Evolutionary conservation across 2,113 vertebrate species (phyloP).

Genomic region (Boulengerochromis microlepis): DNA sequence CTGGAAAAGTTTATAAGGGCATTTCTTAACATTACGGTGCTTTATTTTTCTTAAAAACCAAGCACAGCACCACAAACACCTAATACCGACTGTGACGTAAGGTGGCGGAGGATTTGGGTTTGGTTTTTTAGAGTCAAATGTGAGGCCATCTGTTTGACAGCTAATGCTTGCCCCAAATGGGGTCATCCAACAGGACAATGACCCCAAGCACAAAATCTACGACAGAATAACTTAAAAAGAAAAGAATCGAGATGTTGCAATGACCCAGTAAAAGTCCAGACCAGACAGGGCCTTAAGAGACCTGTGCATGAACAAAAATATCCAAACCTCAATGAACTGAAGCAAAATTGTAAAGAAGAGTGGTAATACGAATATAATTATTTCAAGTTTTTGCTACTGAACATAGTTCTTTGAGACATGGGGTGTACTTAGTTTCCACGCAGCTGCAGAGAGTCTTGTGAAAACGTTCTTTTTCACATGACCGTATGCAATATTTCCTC

Average conservation of each 20-base stretch:
- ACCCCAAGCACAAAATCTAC: neutral
- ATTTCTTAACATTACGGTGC: neutral
- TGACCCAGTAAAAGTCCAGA: neutral
- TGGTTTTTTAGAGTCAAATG: neutral
- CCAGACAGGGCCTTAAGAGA: neutral
- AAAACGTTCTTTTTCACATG: accelerated
- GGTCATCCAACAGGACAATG: neutral
- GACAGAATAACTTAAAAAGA: neutral
- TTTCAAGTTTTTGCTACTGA: neutral
- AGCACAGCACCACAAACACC: neutral
- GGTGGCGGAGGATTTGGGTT: accelerated
- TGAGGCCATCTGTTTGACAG: neutral
- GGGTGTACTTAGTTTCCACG: neutral
- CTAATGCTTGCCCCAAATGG: neutral
- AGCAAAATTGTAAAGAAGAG: neutral
- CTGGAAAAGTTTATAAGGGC: accelerated
- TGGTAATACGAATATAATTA: neutral
- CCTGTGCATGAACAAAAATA: neutral
- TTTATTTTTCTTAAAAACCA: neutral
- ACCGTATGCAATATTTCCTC: neutral
- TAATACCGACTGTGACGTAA: accelerated
- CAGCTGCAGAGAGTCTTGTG: neutral
- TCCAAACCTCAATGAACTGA: neutral
- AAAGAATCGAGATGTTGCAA: neutral
- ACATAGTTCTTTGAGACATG: neutral